These are phyloP conservation scores for Microtus ochrogaster DNA, from an alignment of 2,113 vertebrate species.

Conservation along the genomic window DNA sequence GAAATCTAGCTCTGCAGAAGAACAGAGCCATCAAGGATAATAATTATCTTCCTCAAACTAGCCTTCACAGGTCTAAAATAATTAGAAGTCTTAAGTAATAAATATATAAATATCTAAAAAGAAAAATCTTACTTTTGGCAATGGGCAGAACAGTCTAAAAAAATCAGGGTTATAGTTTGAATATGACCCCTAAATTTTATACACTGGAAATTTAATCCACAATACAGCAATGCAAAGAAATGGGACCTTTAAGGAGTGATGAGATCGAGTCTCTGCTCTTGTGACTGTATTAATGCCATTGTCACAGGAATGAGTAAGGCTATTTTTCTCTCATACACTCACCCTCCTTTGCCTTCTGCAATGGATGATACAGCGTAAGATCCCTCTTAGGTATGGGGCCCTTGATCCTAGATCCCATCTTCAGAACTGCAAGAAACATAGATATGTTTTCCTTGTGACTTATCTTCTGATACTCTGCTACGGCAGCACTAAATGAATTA, in stretches of 20 bases:
- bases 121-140: slow-evolving; percentile 1
- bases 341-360: not conserved
- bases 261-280: not conserved
- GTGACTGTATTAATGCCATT: not conserved
- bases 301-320: not conserved
- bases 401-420: not conserved
- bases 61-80: slow-evolving; percentile 7
- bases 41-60: slow-evolving; percentile 15
- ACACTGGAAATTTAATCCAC: not conserved
- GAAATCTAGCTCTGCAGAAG: not conserved
- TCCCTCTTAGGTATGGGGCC: not conserved
- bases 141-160: slow-evolving; percentile 15
- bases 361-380: not conserved
- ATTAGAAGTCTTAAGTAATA: slow-evolving; percentile 41
- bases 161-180: not conserved
- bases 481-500: not conserved
- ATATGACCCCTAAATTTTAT: not conserved
- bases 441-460: not conserved
- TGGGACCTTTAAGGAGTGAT: not conserved
- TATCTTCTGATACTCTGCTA: not conserved
- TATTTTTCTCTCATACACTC: not conserved
- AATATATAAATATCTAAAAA: not conserved
- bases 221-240: not conserved
- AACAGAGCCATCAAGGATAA: not conserved
- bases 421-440: not conserved